Base-by-base conservation (phyloP, 1,140 invertebrate species). In the Anagrus nilaparvatae region DNA sequence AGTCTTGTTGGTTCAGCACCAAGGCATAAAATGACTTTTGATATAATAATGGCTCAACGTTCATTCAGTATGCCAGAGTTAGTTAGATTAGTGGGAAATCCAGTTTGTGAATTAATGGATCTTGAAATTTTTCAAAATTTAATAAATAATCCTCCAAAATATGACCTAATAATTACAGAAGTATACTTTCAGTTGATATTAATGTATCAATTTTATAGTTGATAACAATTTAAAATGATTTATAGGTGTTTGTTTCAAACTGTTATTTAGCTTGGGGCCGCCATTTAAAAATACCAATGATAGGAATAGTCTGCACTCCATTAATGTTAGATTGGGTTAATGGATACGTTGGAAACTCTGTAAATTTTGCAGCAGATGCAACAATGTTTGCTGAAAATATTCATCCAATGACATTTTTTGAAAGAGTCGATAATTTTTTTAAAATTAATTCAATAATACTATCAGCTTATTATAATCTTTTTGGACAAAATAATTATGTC, bases 331-430 rank as follows among this genome's bases (percentile, higher is more conserved):
- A 60, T 12, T 81, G 76, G 77, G 55, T 76, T 0, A 70, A 71
- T 27, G 64, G 72, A 16, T 63, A 71, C 31, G 50, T 76, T n/a
- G 78, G 73, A 2, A 75, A 75, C 53, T 71, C 75, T 1, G 57
- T 70, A 14, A 73, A 71, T 23, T 63, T 71, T 0, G 61, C 77
- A n/a, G n/a, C n/a, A n/a, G n/a, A n/a, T n/a, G n/a, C n/a, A n/a
- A n/a, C n/a, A n/a, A n/a, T n/a, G n/a, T n/a, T n/a, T n/a, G n/a
- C n/a, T n/a, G n/a, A n/a, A n/a, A n/a, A n/a, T n/a, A n/a, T n/a
- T n/a, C n/a, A n/a, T n/a, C n/a, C n/a, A n/a, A n/a, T n/a, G n/a
- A n/a, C n/a, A n/a, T n/a, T n/a, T n/a, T n/a, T n/a, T n/a, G n/a
- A n/a, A n/a, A n/a, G n/a, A n/a, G n/a, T n/a, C n/a, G n/a, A n/a